phyloP scores from a whole-genome alignment of 2,797 vertebrate species.

The Leptoclinus maculatus region DNA sequence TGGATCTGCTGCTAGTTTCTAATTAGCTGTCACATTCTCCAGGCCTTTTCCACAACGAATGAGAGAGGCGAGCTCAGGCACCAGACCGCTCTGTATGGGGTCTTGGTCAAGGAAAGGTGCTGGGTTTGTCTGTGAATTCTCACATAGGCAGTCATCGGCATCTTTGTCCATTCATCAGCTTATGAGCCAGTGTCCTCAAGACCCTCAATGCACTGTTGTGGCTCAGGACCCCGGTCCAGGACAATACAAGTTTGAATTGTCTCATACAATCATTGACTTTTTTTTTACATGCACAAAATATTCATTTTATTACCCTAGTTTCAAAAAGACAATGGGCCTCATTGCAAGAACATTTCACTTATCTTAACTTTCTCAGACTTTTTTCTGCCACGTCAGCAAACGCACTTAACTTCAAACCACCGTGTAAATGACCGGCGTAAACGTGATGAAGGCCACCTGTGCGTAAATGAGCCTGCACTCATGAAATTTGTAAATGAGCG shows the following conservation, averaged over 20 bases:
- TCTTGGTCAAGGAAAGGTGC: constrained; percentile 26
- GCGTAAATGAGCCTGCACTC: background rate
- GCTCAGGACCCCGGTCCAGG: background rate
- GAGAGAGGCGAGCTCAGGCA: constrained; percentile 5
- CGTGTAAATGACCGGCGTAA: background rate
- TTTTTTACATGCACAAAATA: background rate
- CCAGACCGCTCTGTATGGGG: constrained; percentile 16
- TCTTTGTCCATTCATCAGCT: background rate
- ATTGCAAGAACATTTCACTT: background rate
- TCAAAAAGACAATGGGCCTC: background rate
- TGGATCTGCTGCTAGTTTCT: constrained; percentile 31
- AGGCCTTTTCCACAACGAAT: constrained; percentile 41
- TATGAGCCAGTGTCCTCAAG: background rate
- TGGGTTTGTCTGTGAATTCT: constrained; percentile 6
- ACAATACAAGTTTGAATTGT: background rate
- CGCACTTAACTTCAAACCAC: background rate
- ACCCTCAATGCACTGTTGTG: background rate
- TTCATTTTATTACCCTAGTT: background rate
- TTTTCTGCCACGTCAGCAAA: background rate
- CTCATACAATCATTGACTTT: background rate
- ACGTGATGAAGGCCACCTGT: background rate
- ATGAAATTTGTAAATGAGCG: background rate
- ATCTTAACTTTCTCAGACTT: background rate
- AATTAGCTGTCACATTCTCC: constrained; percentile 64
- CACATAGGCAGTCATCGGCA: background rate